Conservation (phyloP, 1,140 invertebrate species). For the Subanguina moxae region DNA sequence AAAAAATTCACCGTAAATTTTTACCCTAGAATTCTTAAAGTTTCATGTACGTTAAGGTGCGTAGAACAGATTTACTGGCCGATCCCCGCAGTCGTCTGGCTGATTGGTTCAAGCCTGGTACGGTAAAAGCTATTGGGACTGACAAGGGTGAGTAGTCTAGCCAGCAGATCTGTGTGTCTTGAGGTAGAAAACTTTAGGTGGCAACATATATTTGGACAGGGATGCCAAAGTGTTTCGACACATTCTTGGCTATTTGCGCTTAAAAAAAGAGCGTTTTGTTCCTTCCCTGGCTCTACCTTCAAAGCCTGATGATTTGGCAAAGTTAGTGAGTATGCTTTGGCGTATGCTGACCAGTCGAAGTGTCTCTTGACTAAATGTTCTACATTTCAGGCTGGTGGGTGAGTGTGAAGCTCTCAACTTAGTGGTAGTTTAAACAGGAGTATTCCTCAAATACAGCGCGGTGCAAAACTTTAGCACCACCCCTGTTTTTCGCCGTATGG, state of each 20-base stretch:
- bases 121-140: conserved; percentile 43
- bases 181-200: too few relatives aligned
- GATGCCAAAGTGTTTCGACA: conserved; percentile 56
- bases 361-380: background rate
- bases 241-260: conserved; percentile 53
- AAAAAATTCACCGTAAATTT: conserved; percentile 56
- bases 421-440: background rate
- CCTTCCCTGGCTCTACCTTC: conserved; percentile 52
- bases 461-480: too few relatives aligned
- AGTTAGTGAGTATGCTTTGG: conserved; percentile 27
- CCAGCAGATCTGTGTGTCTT: too few relatives aligned
- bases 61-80: conserved; percentile 53
- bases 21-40: conserved; percentile 41
- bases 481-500: too few relatives aligned
- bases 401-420: conserved; percentile 58
- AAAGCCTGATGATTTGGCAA: conserved; percentile 57
- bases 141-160: conserved; percentile 41
- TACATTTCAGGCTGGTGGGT: conserved; percentile 47
- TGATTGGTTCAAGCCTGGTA: conserved; percentile 34
- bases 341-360: background rate
- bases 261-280: conserved; percentile 57
- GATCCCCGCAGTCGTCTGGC: conserved; percentile 52
- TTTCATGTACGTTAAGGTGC: conserved; percentile 37
- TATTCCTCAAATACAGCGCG: background rate
- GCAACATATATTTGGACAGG: conserved; percentile 53